Conservation (phyloP, 2,888 invertebrate species). For the Mechanitis mazaeus region DNA sequence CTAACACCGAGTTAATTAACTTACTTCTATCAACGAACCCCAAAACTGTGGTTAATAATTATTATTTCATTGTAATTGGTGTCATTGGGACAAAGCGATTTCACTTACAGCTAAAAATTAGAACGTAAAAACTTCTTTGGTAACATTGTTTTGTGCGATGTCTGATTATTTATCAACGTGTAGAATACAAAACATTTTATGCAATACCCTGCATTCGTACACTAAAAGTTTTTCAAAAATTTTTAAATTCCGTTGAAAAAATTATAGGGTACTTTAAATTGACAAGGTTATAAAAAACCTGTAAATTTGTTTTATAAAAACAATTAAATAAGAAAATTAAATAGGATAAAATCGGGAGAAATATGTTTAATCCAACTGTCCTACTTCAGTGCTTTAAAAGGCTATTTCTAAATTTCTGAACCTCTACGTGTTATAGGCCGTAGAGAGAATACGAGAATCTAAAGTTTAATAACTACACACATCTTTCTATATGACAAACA, state of each 20-base stretch:
- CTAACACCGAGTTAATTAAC: constrained; percentile 61
- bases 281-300: constrained; percentile 16
- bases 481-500: constrained; percentile 57
- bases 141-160: constrained; percentile 39
- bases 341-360: constrained; percentile 12
- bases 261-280: constrained; percentile 17
- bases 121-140: constrained; percentile 31
- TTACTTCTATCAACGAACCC: constrained; percentile 46
- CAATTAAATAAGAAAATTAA: constrained; percentile 15
- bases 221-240: constrained; percentile 60
- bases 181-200: constrained; percentile 29
- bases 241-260: constrained; percentile 25
- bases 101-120: constrained; percentile 38
- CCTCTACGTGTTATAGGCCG: constrained; percentile 46
- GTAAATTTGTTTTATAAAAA: constrained; percentile 17
- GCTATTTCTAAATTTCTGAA: constrained; percentile 33
- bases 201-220: constrained; percentile 55
- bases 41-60: constrained; percentile 42
- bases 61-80: constrained; percentile 52
- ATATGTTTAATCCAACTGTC: constrained; percentile 9
- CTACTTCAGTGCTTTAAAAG: constrained; percentile 30
- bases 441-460: constrained; percentile 45
- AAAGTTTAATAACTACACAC: constrained; percentile 55
- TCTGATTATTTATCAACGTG: constrained; percentile 23
- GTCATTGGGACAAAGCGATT: constrained; percentile 52